These are phyloP conservation scores for Drosophila mojavensis DNA, from an alignment of 1,140 invertebrate species.

Conservation along the genomic window DNA sequence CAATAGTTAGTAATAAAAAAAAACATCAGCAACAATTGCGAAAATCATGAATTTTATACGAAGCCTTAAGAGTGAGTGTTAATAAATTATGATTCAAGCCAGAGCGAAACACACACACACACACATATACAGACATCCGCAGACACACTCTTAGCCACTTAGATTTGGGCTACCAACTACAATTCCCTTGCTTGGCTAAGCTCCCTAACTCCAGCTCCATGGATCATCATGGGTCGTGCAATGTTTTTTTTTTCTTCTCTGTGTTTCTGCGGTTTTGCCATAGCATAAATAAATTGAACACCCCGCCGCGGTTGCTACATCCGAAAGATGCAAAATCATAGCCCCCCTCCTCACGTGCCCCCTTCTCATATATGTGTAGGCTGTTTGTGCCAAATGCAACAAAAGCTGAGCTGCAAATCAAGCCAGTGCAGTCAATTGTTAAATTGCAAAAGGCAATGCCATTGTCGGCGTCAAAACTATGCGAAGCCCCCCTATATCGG, in stretches of 20 bases:
- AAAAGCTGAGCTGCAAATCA: conserved; percentile 39
- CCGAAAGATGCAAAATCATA: conserved; percentile 18
- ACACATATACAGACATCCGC: background rate
- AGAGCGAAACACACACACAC: background rate
- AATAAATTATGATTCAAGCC: conserved; percentile 62
- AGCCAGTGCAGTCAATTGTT: conserved; percentile 72
- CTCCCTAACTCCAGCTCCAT: conserved; percentile 23
- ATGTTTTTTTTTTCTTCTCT: conserved; percentile 34
- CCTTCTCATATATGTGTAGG: conserved; percentile 40
- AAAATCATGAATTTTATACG: conserved; percentile 68
- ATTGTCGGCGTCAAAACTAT: conserved; percentile 56
- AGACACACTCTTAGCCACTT: background rate
- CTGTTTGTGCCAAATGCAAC: conserved; percentile 1
- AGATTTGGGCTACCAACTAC: conserved; percentile 17
- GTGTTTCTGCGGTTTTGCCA: conserved; percentile 53
- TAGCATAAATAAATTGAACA: conserved; percentile 69
- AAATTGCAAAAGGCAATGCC: conserved; percentile 79
- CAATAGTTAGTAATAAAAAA: background rate
- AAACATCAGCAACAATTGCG: conserved; percentile 37
- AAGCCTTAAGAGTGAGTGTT: conserved; percentile 67
- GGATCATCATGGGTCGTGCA: conserved; percentile 57
- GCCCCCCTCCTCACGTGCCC: background rate
- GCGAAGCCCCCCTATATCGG: conserved; percentile 5
- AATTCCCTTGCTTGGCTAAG: conserved; percentile 13
- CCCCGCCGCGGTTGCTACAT: conserved; percentile 32